Evolutionary conservation across 2,797 vertebrate genomes (phyloP).

Genomic region (Chelonia mydas): DNA sequence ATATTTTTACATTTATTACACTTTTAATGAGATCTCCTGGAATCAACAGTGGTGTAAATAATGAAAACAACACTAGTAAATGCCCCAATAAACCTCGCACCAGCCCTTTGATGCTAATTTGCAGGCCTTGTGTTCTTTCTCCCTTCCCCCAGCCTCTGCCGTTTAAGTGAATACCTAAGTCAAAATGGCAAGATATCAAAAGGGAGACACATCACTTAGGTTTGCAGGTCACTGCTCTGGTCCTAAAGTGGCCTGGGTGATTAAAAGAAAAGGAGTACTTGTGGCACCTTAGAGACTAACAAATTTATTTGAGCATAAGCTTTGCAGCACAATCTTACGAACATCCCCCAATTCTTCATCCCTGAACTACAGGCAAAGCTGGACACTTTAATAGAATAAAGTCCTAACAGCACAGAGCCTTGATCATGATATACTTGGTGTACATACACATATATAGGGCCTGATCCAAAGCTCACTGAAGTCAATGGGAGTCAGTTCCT

Average conservation of each 20-base stretch:
- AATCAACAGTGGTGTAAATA: slow-evolving; percentile 85
- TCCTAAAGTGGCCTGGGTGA: neutral
- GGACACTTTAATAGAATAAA: neutral
- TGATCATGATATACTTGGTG: neutral
- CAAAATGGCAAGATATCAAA: slow-evolving; percentile 29
- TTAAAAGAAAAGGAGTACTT: neutral
- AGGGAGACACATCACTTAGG: slow-evolving; percentile 31
- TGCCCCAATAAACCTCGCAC: slow-evolving; percentile 86
- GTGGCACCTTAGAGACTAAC: no score
- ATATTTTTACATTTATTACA: slow-evolving; percentile 89
- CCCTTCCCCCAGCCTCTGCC: slow-evolving; percentile 66
- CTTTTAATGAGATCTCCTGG: slow-evolving; percentile 87
- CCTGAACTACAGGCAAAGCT: neutral
- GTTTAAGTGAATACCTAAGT: slow-evolving; percentile 1
- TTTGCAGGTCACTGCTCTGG: neutral
- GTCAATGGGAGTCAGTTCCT: neutral
- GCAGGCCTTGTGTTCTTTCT: slow-evolving; percentile 72
- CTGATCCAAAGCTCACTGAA: neutral
- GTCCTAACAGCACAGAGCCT: neutral
- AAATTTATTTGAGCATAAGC: no score
- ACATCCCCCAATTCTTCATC: neutral
- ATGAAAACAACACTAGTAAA: slow-evolving; percentile 86
- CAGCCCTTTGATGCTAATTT: slow-evolving; percentile 85
- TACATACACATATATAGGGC: neutral
- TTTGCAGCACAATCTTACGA: neutral